These are phyloP conservation scores for Folsomia manolachei DNA, from an alignment of 2,888 invertebrate species.

Conservation along the genomic window DNA sequence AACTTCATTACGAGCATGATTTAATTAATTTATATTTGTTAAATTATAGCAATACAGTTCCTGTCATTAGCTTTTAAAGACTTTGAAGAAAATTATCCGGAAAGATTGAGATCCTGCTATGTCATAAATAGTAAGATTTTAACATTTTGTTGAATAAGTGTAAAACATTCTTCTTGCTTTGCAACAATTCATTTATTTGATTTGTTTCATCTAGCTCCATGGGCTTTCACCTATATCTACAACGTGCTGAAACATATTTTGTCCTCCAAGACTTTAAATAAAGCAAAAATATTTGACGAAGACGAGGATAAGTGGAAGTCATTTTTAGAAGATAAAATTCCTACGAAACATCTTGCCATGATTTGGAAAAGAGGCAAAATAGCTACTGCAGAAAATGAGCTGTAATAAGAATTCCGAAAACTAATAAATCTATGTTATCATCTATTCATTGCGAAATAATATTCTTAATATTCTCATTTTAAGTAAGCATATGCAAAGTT, in stretches of 20 bases:
- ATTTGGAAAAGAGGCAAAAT: too few species aligned
- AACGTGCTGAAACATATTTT: constrained; percentile 22
- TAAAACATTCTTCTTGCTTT: too few species aligned
- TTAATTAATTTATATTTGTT: background rate
- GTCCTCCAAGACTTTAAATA: constrained; percentile 22
- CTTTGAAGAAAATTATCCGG: constrained; percentile 31
- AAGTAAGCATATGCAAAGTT: too few species aligned
- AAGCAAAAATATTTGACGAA: constrained; percentile 23
- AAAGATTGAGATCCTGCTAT: constrained; percentile 23
- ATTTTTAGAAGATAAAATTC: constrained; percentile 10
- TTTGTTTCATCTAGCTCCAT: constrained; percentile 20
- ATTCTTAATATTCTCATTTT: too few species aligned
- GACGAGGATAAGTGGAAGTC: constrained; percentile 18
- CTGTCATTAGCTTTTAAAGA: constrained; percentile 27
- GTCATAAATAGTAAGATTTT: constrained; percentile 28
- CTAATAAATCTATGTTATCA: too few species aligned
- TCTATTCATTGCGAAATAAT: too few species aligned
- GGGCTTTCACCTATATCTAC: constrained; percentile 28
- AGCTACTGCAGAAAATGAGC: too few species aligned
- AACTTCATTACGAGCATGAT: too few species aligned
- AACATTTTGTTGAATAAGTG: too few species aligned
- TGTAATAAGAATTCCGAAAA: too few species aligned
- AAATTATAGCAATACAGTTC: constrained; percentile 30
- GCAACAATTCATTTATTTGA: too few species aligned
- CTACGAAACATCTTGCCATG: background rate